Evolutionary conservation across 2,888 invertebrate species (phyloP).

Genomic region (Tryphoninae sp.): DNA sequence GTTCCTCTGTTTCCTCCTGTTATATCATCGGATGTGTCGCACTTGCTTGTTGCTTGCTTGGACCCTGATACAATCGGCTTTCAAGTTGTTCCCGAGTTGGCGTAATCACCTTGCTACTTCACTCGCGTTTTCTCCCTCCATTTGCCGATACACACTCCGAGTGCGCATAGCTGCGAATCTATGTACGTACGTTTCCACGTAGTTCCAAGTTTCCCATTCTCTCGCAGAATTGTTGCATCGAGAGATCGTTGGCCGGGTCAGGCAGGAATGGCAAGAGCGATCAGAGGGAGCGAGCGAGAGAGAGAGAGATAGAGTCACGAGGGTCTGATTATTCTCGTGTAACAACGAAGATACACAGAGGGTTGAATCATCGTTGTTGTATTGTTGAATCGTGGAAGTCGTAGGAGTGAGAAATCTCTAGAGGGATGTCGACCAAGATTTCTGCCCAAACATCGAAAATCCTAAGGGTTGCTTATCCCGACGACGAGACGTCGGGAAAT

Average conservation of each 20-base stretch:
- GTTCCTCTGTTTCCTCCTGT: conserved; percentile 47
- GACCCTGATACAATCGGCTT: conserved; percentile 44
- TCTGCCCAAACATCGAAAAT: conserved; percentile 10
- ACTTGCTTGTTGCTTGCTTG: conserved; percentile 50
- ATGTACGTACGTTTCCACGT: conserved; percentile 1
- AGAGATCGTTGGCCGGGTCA: conserved; percentile 54
- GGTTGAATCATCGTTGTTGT: conserved; percentile 70
- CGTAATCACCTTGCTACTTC: conserved; percentile 59
- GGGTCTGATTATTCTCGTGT: conserved; percentile 53
- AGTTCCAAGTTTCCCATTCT: conserved; percentile 5
- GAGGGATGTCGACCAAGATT: conserved; percentile 2
- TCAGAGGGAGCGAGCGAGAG: not conserved
- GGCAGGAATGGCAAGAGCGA: conserved; percentile 47
- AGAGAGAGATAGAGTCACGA: conserved; percentile 29
- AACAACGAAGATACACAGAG: conserved; percentile 49
- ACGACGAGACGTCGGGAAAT: conserved; percentile 56
- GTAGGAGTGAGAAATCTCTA: conserved; percentile 45
- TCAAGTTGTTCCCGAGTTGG: conserved; percentile 47
- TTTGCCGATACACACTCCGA: conserved; percentile 7
- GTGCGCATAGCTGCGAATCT: not conserved
- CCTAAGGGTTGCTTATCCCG: conserved; percentile 16
- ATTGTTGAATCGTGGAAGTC: conserved; percentile 71
- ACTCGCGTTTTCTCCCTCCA: conserved; percentile 26
- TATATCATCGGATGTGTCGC: conserved; percentile 26
- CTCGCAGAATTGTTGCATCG: conserved; percentile 38